phyloP scores from a whole-genome alignment of 2,113 vertebrate genomes.

The Xiphophorus maculatus region DNA sequence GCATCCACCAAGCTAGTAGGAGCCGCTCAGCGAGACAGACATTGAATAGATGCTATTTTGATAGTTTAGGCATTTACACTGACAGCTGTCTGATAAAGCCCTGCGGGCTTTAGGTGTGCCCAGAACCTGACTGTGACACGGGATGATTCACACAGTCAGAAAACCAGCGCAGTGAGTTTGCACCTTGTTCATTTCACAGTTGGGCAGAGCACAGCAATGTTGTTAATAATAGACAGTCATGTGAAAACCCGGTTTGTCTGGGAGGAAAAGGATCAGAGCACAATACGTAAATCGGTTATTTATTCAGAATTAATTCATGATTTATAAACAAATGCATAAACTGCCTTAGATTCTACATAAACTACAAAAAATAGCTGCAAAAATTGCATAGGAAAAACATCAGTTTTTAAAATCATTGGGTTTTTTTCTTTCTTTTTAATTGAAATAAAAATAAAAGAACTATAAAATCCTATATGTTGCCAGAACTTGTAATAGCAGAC shows the following conservation, averaged over 20 bases:
- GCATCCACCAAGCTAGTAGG: too few relatives aligned
- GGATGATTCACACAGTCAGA: slow-evolving; percentile 93
- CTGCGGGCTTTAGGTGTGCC: background rate
- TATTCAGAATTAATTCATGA: background rate
- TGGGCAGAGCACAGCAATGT: background rate
- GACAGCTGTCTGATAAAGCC: background rate
- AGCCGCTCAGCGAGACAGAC: background rate
- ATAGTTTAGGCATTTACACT: too few relatives aligned
- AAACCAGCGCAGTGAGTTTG: slow-evolving; percentile 89
- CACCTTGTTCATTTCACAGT: background rate
- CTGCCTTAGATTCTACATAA: background rate
- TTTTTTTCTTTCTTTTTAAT: background rate
- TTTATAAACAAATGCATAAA: background rate
- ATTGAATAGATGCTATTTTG: background rate
- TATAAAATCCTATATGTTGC: background rate
- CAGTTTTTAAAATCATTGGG: too few relatives aligned
- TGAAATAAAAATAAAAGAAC: background rate
- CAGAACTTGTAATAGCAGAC: background rate
- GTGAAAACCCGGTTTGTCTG: background rate
- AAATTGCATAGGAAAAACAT: background rate
- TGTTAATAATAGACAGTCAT: background rate
- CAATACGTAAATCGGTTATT: background rate
- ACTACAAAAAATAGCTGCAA: background rate
- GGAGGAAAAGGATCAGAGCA: background rate
- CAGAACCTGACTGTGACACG: slow-evolving; percentile 29